Evolutionary conservation across 2,113 vertebrate species (phyloP), one percentile per base, ranked within the genome.

Genomic region (Gobiocypris rarus): DNA sequence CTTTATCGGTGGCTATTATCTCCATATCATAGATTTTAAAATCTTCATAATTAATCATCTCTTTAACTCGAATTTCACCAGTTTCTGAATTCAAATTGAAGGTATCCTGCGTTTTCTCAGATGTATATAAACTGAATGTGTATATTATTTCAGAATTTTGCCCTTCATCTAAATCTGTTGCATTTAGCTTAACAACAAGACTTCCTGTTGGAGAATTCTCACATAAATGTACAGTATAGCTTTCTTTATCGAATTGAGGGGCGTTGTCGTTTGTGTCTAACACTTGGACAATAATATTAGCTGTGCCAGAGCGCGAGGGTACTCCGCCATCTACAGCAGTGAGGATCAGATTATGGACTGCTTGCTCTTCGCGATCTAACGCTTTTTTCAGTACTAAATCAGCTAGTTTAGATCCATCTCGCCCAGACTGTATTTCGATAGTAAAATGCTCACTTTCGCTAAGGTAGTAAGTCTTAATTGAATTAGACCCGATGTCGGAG

Each of bases 61-160:
- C 92, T 52, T 90, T 92, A 6, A 93, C 92, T 87, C 82, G 89
- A 1, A 95, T 86, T 88, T 95, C 94, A 1, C 94, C 94, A 28
- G 76, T 92, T 7, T 67, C 10, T 2, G 88, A 15, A 77, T 93
- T 87, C 87, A 95, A 88, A 45, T 56, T 86, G 82, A 95, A 95
- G 9, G 79, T 82, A 4, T 86, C 74, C 19, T 86, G 88, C 0
- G 86, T 81, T 34, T 89, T 88, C 61, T 89, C 86, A 0, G 88
- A 84, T 0, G 86, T 87, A 17, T 89, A 87, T 0, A 85, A 80
- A 61, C 86, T 85, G 9, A 63, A 90, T 0, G 86, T 69, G 52
- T 90, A 91, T 0, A 24, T 6, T 0, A 91, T 54, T 2, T 90
- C 90, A 2, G 87, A 82, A 31, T 92, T 93, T 0, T 48, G 8